Percentiles rank a stretch among this genome's conserved stretches.
Evolutionary conservation across 2,797 vertebrate genomes (phyloP).

Genomic region (Poeciliopsis paucimaculata): DNA sequence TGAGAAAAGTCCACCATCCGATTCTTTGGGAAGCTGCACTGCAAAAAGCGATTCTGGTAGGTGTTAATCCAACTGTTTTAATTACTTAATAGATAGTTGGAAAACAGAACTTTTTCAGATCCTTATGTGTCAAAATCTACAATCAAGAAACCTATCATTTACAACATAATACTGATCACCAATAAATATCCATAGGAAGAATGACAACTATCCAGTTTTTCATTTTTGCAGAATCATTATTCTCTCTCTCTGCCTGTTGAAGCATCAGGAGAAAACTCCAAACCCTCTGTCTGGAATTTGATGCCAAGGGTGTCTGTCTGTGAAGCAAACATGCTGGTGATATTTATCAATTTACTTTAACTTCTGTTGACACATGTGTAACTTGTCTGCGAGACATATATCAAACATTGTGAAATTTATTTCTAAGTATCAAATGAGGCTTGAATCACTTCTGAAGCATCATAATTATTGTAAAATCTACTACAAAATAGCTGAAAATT

Average conservation of each 20-base stretch:
- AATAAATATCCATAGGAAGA: neutral
- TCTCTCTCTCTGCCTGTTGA: neutral
- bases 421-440: neutral
- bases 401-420: neutral
- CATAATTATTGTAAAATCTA: neutral
- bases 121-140: neutral
- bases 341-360: neutral
- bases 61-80: neutral
- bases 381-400: neutral
- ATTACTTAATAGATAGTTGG: neutral
- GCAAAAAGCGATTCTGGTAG: neutral
- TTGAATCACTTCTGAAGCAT: neutral
- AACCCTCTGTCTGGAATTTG: neutral
- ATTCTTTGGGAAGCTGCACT: neutral
- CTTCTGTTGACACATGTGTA: neutral
- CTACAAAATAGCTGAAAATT: neutral
- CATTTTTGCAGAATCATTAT: neutral
- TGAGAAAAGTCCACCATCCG: neutral
- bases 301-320: neutral
- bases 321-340: neutral
- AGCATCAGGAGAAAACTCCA: neutral
- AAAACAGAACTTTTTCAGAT: neutral
- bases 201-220: no score
- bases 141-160: neutral
- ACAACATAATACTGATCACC: neutral